Evolutionary conservation across 2,113 vertebrate genomes (phyloP).

Genomic region (Antechinus stuartii): DNA sequence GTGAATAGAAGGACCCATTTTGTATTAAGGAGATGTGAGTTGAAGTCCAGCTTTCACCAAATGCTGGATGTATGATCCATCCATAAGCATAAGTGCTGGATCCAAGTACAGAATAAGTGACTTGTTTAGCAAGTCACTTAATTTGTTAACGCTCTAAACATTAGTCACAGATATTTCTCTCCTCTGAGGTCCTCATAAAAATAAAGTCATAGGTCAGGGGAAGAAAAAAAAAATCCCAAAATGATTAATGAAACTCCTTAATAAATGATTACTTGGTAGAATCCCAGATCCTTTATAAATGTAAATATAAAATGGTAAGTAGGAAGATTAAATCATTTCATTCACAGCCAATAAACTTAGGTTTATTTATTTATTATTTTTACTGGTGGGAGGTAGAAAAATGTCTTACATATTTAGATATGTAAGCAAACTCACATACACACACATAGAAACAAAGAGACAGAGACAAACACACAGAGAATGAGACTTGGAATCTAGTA

Average conservation of each 20-base stretch:
- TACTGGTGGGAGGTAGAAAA: no score
- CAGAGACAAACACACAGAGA: no score
- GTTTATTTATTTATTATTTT: no score
- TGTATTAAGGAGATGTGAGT: background rate
- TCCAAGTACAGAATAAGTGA: no score
- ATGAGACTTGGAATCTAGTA: no score
- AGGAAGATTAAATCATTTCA: background rate
- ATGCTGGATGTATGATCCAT: background rate
- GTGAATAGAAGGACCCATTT: background rate
- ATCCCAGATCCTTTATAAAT: background rate
- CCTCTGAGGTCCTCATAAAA: background rate
- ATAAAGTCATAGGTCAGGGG: background rate
- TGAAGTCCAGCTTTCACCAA: background rate
- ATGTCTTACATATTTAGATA: no score
- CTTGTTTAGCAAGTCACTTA: background rate
- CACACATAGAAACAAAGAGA: no score
- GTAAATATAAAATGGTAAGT: background rate
- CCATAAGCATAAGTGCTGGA: no score
- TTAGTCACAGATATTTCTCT: background rate
- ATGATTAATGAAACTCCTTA: background rate
- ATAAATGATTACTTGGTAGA: background rate
- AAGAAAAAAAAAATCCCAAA: background rate
- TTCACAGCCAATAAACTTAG: background rate
- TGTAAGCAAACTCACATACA: no score
- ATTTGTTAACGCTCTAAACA: background rate